These are phyloP conservation scores for Sphaerophoria taeniata DNA, from an alignment of 2,888 invertebrate species.

Conservation along the genomic window DNA sequence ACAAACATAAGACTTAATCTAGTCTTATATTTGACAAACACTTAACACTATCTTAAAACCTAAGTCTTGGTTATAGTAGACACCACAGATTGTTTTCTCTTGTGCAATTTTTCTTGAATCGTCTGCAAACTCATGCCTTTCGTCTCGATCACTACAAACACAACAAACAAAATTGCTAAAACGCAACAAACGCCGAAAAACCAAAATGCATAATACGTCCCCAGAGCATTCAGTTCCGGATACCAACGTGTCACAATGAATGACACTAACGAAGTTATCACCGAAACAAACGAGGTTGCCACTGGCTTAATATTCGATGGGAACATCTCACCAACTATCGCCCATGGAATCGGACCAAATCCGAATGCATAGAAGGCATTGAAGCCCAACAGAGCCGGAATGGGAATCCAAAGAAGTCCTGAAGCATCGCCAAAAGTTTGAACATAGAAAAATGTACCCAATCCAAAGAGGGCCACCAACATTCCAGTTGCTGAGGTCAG, in stretches of 20 bases:
- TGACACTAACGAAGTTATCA: constrained; percentile 89
- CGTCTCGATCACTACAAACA: constrained; percentile 86
- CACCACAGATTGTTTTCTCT: constrained; percentile 78
- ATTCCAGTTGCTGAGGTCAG: constrained; percentile 88
- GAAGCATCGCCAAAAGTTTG: constrained; percentile 81
- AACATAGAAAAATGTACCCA: constrained; percentile 87
- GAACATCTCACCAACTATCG: constrained; percentile 90
- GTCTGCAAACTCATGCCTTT: constrained; percentile 93
- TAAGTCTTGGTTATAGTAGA: background rate
- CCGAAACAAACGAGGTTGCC: constrained; percentile 89
- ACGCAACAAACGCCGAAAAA: constrained; percentile 87
- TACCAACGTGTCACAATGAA: constrained; percentile 91
- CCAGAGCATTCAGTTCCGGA: constrained; percentile 85
- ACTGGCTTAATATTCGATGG: constrained; percentile 83
- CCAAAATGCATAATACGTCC: constrained; percentile 88
- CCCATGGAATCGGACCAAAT: constrained; percentile 92
- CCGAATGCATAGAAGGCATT: constrained; percentile 90
- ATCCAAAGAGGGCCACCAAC: constrained; percentile 85
- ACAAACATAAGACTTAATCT: too few relatives aligned
- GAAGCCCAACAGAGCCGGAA: constrained; percentile 88
- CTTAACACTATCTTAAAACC: too few relatives aligned
- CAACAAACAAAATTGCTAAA: constrained; percentile 87
- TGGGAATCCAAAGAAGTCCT: constrained; percentile 87
- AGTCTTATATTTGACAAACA: too few relatives aligned
- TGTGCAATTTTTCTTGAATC: constrained; percentile 89